A percentile compares a stretch with the other conserved stretches of the same genome.
phyloP scores from a whole-genome alignment of 2,113 vertebrate genomes.

The Lepisosteus osseus region DNA sequence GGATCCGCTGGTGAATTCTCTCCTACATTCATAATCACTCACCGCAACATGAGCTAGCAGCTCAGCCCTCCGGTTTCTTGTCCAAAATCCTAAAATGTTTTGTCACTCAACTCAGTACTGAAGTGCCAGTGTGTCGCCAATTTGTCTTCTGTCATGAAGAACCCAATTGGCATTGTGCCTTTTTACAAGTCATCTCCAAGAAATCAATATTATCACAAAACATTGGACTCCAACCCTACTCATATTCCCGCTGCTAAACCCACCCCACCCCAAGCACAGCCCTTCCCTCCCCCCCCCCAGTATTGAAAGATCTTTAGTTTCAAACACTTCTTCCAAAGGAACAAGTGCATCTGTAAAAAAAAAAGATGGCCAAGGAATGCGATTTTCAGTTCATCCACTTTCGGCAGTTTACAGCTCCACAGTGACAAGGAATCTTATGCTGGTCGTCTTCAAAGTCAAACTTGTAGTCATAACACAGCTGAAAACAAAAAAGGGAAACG shows the following conservation, averaged over 20 bases:
- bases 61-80: neutral
- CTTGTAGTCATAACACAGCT: constrained; percentile 96
- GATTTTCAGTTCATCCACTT: constrained; percentile 96
- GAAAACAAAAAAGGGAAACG: constrained; percentile 39
- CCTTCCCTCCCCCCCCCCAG: constrained; percentile 26
- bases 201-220: neutral
- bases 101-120: neutral
- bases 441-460: constrained; percentile 99
- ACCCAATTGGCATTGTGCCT: constrained; percentile 8
- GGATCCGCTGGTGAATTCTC: constrained; percentile 94
- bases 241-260: constrained; percentile 43
- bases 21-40: constrained; percentile 78
- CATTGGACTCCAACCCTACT: constrained; percentile 48
- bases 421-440: constrained; percentile 98
- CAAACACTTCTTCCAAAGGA: constrained; percentile 64
- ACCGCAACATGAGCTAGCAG: constrained; percentile 57
- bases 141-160: too few species aligned
- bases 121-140: neutral
- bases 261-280: constrained; percentile 9
- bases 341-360: constrained; percentile 57
- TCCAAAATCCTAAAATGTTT: neutral
- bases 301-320: constrained; percentile 42
- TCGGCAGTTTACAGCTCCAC: constrained; percentile 94
- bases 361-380: constrained; percentile 65
- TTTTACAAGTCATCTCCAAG: constrained; percentile 18